Percentiles rank a stretch among this genome's conserved stretches.
Evolutionary conservation across 2,113 vertebrate genomes (phyloP).

Genomic region (Chionomys nivalis): DNA sequence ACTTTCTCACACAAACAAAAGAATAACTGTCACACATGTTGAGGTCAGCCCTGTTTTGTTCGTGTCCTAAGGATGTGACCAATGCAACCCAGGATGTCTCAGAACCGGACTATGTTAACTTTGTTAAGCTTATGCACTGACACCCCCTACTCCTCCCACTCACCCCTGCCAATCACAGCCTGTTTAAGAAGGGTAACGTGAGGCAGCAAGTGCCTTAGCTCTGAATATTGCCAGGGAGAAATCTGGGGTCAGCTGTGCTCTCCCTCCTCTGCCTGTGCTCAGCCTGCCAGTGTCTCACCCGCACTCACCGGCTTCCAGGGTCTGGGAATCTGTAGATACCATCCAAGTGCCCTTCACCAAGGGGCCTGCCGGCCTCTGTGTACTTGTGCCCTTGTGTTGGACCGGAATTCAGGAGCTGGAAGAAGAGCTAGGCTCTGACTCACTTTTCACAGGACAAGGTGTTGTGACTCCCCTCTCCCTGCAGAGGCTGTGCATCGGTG

Average conservation of each 20-base stretch:
- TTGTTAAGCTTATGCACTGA: neutral
- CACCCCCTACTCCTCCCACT: too few relatives aligned
- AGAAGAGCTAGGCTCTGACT: too few relatives aligned
- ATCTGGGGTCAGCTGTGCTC: too few relatives aligned
- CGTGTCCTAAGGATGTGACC: neutral
- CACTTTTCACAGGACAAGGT: neutral
- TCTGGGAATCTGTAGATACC: neutral
- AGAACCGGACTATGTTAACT: neutral
- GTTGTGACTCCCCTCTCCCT: neutral
- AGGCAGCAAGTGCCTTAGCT: neutral
- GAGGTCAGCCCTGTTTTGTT: neutral
- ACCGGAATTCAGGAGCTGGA: neutral
- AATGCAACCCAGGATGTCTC: neutral
- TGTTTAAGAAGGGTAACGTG: neutral
- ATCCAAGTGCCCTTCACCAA: neutral
- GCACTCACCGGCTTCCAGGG: neutral
- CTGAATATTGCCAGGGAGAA: neutral
- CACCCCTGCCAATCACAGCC: too few relatives aligned
- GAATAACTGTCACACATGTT: neutral
- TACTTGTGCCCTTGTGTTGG: neutral
- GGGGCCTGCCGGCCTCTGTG: neutral
- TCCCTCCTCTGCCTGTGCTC: neutral
- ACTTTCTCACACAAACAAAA: neutral
- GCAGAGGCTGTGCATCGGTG: neutral
- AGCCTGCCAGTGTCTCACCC: neutral